Percentiles rank a stretch among this genome's conserved stretches.
Evolutionary conservation across 2,888 invertebrate genomes (phyloP).

Genomic region (Nomada flava): DNA sequence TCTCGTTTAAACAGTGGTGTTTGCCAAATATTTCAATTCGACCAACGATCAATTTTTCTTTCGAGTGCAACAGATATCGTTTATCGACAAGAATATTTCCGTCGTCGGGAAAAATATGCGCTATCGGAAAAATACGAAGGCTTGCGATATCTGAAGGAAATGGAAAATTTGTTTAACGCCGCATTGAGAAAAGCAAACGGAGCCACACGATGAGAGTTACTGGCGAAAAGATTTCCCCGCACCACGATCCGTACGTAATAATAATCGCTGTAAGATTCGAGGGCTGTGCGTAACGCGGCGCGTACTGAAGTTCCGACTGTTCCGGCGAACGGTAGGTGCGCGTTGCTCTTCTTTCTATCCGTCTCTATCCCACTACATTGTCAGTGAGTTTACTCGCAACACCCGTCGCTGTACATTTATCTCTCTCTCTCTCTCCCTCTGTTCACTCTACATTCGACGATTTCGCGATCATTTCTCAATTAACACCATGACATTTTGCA

Average conservation of each 20-base stretch:
- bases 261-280: slow-evolving; percentile 30
- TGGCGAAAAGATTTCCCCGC: slow-evolving; percentile 36
- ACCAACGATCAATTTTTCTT: neutral
- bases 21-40: slow-evolving; percentile 8
- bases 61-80: no score
- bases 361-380: neutral
- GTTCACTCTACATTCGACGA: neutral
- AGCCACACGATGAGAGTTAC: slow-evolving; percentile 50
- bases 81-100: no score
- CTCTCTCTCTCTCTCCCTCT: neutral
- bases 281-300: slow-evolving; percentile 13
- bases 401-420: neutral
- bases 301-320: slow-evolving; percentile 39
- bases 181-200: neutral
- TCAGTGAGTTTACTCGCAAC: neutral
- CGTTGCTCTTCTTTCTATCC: slow-evolving; percentile 9
- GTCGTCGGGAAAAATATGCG: no score
- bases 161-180: neutral
- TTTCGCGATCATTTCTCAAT: neutral
- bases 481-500: slow-evolving; percentile 12
- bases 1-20: slow-evolving; percentile 49
- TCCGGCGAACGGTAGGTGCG: slow-evolving; percentile 14
- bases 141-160: neutral
- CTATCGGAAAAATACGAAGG: neutral
- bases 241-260: slow-evolving; percentile 36